Base-by-base conservation (phyloP, 2,888 invertebrate genomes). In the Ectropis crepuscularia region DNA sequence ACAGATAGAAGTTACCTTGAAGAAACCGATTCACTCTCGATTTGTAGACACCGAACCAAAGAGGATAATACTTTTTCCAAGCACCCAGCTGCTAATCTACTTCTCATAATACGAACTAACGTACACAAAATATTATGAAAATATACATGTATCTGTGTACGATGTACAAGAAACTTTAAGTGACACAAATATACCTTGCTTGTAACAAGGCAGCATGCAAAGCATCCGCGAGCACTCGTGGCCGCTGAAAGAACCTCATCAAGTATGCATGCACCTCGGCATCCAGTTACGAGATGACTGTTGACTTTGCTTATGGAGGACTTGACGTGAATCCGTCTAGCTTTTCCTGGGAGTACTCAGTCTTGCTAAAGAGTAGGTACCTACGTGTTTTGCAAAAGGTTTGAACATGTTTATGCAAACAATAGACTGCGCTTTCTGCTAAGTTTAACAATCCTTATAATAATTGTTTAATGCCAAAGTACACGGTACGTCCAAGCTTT, bases 241-340 rank as follows among this genome's bases (percentile, higher is more conserved):
- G 57, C 54, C 57, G 48, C 60, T 71, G 76, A 78, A 81, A 81
- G 77, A 74, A 71, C 64, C 80, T 83, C 86, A 89, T 91, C 82
- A 87, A 88, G 82, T 86, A 90, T 90, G 85, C 86, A 89, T 86
- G 80, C 79, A 77, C 72, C 79, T 77, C 81, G 73, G 76, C 84
- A 82, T 87, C 80, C 83, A 76, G 84, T 83, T 87, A 86, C 81
- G 85, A 88, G 87, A 86, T 80, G 82, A 74, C 85, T 90, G 89
- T 89, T 89, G 88, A 88, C 87, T 86, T 79, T 75, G 72, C 74
- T 76, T 76, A 72, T 72, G 67, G 67, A 70, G 72, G 73, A 73
- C 69, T 71, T 50, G 11, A 41, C 73, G 71, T 74, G 74, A 72
- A 75, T 75, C 72, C 70, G 58, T 46, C 42, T 54, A 51, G 55